A percentile compares a stretch with the other conserved stretches of the same genome.
phyloP scores from a whole-genome alignment of 2,888 invertebrate genomes.

The Cosmia pyralina region DNA sequence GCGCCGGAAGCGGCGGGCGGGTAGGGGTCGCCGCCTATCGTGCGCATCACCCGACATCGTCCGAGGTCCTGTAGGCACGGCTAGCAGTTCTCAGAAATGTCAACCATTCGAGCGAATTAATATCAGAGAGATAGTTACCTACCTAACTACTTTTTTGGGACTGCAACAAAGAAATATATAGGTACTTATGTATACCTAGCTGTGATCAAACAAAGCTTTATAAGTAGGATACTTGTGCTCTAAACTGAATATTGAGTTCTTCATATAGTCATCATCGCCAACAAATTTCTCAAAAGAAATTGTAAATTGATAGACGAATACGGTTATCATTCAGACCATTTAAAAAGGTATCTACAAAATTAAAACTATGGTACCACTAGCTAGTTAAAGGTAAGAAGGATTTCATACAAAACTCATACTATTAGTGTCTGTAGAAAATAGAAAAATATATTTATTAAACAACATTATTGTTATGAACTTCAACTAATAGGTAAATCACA shows the following conservation, averaged over 20 bases:
- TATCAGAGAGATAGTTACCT: constrained; percentile 14
- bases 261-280: too few species aligned
- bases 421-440: constrained; percentile 52
- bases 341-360: neutral
- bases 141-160: constrained; percentile 26
- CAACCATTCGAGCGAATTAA: constrained; percentile 24
- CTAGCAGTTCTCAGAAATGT: constrained; percentile 60
- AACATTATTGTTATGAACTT: constrained; percentile 71
- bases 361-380: neutral
- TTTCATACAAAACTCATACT: constrained; percentile 27
- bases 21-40: constrained; percentile 76
- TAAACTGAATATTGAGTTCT: neutral
- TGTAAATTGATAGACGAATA: neutral
- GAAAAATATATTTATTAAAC: constrained; percentile 69
- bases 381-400: neutral
- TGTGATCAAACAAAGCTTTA: neutral
- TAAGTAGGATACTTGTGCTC: neutral
- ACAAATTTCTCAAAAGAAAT: neutral
- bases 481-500: constrained; percentile 76
- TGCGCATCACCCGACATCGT: constrained; percentile 59
- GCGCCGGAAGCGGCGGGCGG: constrained; percentile 74
- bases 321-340: neutral
- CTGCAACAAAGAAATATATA: constrained; percentile 31
- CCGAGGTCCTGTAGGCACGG: constrained; percentile 52
- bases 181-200: neutral